Conservation (phyloP, 1,140 invertebrate genomes). For the Asobara japonica region DNA sequence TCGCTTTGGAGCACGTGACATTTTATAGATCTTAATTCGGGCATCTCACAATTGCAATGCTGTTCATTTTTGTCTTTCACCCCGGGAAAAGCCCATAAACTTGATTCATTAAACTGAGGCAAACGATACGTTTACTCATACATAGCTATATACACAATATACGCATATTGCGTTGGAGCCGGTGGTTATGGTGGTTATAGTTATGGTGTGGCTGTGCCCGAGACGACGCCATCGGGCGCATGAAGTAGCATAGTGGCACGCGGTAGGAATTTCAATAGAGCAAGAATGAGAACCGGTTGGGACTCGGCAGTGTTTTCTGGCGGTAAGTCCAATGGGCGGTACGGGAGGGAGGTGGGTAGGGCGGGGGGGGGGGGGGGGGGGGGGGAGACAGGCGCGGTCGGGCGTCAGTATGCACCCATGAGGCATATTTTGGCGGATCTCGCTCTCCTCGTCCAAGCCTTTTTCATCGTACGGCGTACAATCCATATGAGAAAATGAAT, state of each 20-base stretch:
- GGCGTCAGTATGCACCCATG: background rate
- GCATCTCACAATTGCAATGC: too few relatives aligned
- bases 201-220: slow-evolving; percentile 13
- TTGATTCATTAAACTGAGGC: background rate
- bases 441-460: background rate
- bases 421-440: slow-evolving; percentile 4
- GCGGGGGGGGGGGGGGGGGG: slow-evolving; percentile 10
- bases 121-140: slow-evolving; percentile 38
- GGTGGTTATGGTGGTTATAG: too few relatives aligned
- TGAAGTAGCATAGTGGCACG: slow-evolving; percentile 43
- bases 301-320: slow-evolving; percentile 7
- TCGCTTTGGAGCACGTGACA: too few relatives aligned
- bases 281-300: slow-evolving; percentile 47
- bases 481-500: slow-evolving; percentile 6
- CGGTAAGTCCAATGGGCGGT: background rate
- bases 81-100: background rate
- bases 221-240: slow-evolving; percentile 24
- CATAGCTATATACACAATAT: slow-evolving; percentile 32
- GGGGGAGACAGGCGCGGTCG: background rate
- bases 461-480: background rate
- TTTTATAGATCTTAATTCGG: too few relatives aligned
- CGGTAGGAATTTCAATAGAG: slow-evolving; percentile 51
- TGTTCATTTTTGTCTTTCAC: too few relatives aligned
- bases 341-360: background rate
- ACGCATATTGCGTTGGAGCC: too few relatives aligned